phyloP scores from a whole-genome alignment of 1,140 invertebrate species.

The Caenorhabditis inopinata region DNA sequence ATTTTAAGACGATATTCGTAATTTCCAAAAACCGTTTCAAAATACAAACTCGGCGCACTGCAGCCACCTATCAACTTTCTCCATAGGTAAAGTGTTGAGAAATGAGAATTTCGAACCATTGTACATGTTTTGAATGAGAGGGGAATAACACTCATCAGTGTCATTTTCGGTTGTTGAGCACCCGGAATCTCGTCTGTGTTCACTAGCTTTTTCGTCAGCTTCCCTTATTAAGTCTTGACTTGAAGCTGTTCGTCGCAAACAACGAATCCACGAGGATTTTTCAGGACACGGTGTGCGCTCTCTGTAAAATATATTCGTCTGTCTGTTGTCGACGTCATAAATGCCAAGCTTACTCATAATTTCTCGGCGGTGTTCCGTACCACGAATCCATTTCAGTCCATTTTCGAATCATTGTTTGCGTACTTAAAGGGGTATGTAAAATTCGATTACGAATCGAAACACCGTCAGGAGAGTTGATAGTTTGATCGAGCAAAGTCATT shows the following conservation, averaged over 20 bases:
- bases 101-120: slow-evolving; percentile 21
- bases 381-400: slow-evolving; percentile 24
- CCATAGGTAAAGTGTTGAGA: slow-evolving; percentile 7
- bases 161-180: no score
- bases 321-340: not conserved
- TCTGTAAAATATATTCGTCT: not conserved
- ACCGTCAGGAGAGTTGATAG: not conserved
- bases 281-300: not conserved
- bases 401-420: slow-evolving; percentile 7
- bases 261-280: not conserved
- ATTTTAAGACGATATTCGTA: no score
- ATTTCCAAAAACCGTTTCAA: no score
- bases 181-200: not conserved
- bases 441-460: not conserved
- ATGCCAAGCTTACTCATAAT: not conserved
- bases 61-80: slow-evolving; percentile 20
- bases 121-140: not conserved
- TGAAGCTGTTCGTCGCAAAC: not conserved
- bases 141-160: no score
- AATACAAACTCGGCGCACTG: slow-evolving; percentile 12
- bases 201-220: not conserved
- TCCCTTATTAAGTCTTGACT: not conserved
- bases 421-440: not conserved
- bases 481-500: slow-evolving; percentile 6
- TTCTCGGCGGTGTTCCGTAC: slow-evolving; percentile 2